Evolutionary conservation across 2,113 vertebrate genomes (phyloP).

Genomic region (Trinectes maculatus): DNA sequence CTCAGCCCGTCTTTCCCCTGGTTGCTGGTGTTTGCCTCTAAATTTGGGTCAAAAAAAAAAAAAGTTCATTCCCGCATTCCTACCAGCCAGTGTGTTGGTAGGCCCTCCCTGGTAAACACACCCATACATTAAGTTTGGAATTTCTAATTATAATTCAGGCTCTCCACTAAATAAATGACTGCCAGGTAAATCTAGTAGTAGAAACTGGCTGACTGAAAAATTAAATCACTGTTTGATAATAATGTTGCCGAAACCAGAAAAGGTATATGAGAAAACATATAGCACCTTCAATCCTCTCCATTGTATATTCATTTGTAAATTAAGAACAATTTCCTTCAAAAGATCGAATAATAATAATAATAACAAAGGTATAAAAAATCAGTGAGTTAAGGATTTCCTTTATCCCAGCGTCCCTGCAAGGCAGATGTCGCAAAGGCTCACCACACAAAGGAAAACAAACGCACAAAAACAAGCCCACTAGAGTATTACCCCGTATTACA

Average conservation of each 20-base stretch:
- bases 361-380: not conserved
- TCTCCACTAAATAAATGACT: too few relatives aligned
- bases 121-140: too few relatives aligned
- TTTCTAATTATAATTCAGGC: too few relatives aligned
- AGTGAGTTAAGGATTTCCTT: not conserved
- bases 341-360: not conserved
- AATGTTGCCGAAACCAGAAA: not conserved
- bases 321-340: not conserved
- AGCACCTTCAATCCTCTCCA: not conserved
- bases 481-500: slow-evolving; percentile 46
- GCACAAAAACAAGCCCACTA: slow-evolving; percentile 50
- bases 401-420: slow-evolving; percentile 16
- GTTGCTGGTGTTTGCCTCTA: not conserved
- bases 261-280: not conserved
- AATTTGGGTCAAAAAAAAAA: too few relatives aligned
- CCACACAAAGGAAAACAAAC: slow-evolving; percentile 59
- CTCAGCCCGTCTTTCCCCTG: not conserved
- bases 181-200: not conserved
- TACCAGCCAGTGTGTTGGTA: too few relatives aligned
- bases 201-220: not conserved
- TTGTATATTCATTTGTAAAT: not conserved
- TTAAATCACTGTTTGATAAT: not conserved
- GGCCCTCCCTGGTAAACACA: too few relatives aligned
- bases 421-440: slow-evolving; percentile 41
- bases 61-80: not conserved